A percentile compares a stretch with the other conserved stretches of the same genome.
These are phyloP conservation scores for Nyctibius bracteatus DNA, from an alignment of 2,113 vertebrate genomes.

Conservation along the genomic window DNA sequence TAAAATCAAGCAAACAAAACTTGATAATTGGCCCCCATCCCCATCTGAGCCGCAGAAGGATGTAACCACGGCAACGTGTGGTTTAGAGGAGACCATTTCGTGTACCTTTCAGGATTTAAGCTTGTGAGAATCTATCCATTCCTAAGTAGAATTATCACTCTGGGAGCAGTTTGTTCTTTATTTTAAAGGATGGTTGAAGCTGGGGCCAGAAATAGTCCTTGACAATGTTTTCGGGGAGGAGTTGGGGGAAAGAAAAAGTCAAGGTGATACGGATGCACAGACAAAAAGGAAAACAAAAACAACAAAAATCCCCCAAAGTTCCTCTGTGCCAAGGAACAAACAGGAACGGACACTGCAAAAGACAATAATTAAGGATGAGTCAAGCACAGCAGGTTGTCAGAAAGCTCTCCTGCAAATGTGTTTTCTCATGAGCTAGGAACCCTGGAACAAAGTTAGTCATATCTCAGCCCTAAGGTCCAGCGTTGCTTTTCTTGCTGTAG, in stretches of 20 bases:
- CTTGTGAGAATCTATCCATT: constrained; percentile 67
- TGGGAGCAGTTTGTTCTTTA: constrained; percentile 61
- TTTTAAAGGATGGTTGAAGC: constrained; percentile 47
- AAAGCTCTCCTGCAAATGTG: constrained; percentile 14
- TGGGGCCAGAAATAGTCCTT: constrained; percentile 38
- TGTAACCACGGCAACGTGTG: constrained; percentile 76
- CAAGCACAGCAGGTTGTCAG: not conserved
- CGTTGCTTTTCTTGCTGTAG: not conserved
- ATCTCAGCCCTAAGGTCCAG: not conserved
- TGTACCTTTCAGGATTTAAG: constrained; percentile 73
- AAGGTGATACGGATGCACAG: not conserved
- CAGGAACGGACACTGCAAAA: not conserved
- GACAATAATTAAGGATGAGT: constrained; percentile 35
- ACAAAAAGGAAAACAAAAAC: not conserved
- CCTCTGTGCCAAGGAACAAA: not conserved
- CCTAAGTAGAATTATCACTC: constrained; percentile 69
- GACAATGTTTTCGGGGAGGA: not conserved
- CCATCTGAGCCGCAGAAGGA: constrained; percentile 67
- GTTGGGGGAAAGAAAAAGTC: not conserved
- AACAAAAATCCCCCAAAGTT: not conserved
- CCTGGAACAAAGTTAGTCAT: not conserved
- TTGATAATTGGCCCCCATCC: constrained; percentile 78
- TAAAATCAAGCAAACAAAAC: constrained; percentile 80
- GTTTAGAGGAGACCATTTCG: constrained; percentile 67
- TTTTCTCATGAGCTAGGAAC: not conserved